These are phyloP conservation scores for Acipenser transmontanus DNA, from an alignment of 2,797 vertebrate genomes.

Conservation along the genomic window DNA sequence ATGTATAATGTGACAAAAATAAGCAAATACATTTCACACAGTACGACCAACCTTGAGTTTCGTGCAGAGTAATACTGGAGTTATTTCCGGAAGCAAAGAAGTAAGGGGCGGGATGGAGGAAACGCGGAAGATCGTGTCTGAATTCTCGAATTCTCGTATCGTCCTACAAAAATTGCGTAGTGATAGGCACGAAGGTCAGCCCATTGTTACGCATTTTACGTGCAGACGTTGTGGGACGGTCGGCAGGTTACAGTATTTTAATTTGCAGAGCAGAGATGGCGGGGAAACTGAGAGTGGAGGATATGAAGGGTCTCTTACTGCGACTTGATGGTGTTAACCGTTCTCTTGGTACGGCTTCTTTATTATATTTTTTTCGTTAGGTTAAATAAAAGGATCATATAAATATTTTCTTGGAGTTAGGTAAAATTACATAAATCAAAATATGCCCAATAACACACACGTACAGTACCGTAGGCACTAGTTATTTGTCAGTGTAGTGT, in stretches of 20 bases:
- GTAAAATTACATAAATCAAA: no score
- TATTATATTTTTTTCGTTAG: background rate
- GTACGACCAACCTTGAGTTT: no score
- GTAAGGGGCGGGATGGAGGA: no score
- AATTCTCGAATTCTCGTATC: background rate
- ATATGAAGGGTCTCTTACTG: slow-evolving; percentile 12
- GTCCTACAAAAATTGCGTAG: background rate
- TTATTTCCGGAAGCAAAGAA: no score
- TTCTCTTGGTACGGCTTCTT: slow-evolving; percentile 20
- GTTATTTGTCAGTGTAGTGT: no score
- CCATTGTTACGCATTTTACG: background rate
- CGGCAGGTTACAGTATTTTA: background rate
- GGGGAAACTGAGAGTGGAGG: slow-evolving; percentile 24
- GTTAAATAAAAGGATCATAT: background rate
- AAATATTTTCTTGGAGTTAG: no score
- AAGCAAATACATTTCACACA: no score
- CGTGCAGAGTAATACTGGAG: no score
- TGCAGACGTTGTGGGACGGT: background rate
- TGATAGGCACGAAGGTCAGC: background rate
- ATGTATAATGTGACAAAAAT: no score
- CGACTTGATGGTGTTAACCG: slow-evolving; percentile 7
- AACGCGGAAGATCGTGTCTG: no score
- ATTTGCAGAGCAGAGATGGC: slow-evolving; percentile 21
- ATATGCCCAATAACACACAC: no score
- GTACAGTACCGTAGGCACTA: no score